Base-by-base conservation (phyloP, 2,888 invertebrate species). In the Metallyticus violacea region DNA sequence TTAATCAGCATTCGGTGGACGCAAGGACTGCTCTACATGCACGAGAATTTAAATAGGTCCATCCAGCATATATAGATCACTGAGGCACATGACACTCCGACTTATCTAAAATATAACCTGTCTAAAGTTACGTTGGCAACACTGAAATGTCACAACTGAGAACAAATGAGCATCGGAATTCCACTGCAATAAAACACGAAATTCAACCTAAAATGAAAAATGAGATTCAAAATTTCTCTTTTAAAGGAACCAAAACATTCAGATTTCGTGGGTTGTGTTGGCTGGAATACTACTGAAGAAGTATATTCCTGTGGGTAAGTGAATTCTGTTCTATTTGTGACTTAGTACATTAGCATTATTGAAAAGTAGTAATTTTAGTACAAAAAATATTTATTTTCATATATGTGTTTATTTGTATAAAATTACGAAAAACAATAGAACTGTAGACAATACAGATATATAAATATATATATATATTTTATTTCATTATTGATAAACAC, bases 281-380 rank as follows among this genome's bases (percentile, higher is more conserved):
- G 97, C 89, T 99, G 99, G 99, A 97, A 96, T 91, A 97, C 96
- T 89, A 95, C 97, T 30, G 99, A 99, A 91, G 99, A 99, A 92
- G 96, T 98, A 82, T 97, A 96, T 92, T 97, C 98, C 28, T 96
- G 96, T 90, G 96, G 97, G 97, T 97, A 91, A 25, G 25, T 26
- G 7, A 9, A 25, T 26, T 28, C n/a, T n/a, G n/a, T n/a, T n/a
- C n/a, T n/a, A n/a, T n/a, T n/a, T n/a, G n/a, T n/a, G n/a, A n/a
- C n/a, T n/a, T n/a, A n/a, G n/a, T n/a, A n/a, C n/a, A n/a, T n/a
- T n/a, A n/a, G n/a, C n/a, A n/a, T n/a, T n/a, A n/a, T n/a, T n/a
- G n/a, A n/a, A n/a, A n/a, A n/a, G n/a, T n/a, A n/a, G n/a, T n/a
- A n/a, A n/a, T n/a, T n/a, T n/a, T n/a, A n/a, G n/a, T n/a, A n/a